Evolutionary conservation across 2,888 invertebrate genomes (phyloP), one percentile per base, ranked within the genome.

Genomic region (Macrosiphum euphorbiae): DNA sequence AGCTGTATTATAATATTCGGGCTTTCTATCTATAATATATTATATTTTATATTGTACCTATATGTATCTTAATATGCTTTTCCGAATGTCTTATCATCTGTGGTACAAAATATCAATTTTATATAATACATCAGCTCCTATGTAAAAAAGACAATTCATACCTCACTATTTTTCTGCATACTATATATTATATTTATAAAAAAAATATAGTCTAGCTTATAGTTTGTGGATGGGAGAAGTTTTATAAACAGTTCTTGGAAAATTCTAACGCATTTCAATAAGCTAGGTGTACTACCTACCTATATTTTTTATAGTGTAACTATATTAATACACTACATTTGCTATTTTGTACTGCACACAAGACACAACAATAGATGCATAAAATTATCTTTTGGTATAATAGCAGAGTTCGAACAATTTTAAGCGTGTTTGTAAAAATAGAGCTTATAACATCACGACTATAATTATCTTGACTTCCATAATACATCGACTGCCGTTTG

Each of bases 371-470:
- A 61, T 28, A 61, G 28, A 13, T n/a, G n/a, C 28, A 16, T 78
- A 35, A 20, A 20, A 35, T 78, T 35, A 4, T 41, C 8, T 35
- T 35, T 8, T 78, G 20, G 35, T 78, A 78, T 20, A 78, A 78
- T 78, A 78, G 35, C 78, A 3, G 20, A 78, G 35, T 78, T 78
- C 35, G 35, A 78, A 78, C 78, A 35, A 35, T 78, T 78, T 86
- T 4, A 28, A 86, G 28, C 28, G 47, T 86, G 13, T 41, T 86
- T 86, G 35, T 78, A 78, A 78, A 78, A 78, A 78, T 78, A 78
- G 78, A 78, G 78, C 78, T 78, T 35, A 78, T 78, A 78, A 78
- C 35, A 78, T 78, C 78, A 78, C 20, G 20, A 78, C 78, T 78
- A 78, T 78, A 78, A 78, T 78, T 78, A 78, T 78, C 78, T 78